Percentiles rank a stretch among this genome's conserved stretches.
Evolutionary conservation across 2,797 vertebrate species (phyloP).

Genomic region (Petrocephalus schoutedeni): DNA sequence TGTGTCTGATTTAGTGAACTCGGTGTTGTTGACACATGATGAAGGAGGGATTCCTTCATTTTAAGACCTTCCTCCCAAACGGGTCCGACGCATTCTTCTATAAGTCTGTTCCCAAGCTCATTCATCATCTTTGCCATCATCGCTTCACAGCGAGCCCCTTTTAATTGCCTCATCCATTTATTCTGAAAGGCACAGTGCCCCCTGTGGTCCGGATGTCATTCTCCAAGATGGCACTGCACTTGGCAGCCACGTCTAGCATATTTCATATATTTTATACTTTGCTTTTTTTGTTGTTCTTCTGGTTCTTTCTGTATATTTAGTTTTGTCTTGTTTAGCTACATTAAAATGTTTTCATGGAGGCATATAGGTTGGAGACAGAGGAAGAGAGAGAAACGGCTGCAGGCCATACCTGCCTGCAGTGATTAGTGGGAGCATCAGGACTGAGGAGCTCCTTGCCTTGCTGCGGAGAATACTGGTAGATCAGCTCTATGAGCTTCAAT

Average conservation of each 20-base stretch:
- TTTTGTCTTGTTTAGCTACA: background rate
- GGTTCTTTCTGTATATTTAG: background rate
- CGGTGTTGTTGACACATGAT: background rate
- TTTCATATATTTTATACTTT: background rate
- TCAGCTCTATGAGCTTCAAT: background rate
- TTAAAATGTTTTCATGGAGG: background rate
- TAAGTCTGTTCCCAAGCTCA: slow-evolving; percentile 16
- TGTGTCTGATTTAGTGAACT: background rate
- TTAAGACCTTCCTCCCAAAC: slow-evolving; percentile 19
- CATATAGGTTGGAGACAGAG: background rate
- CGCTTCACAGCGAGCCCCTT: background rate
- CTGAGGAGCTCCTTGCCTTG: background rate
- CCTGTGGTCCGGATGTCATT: background rate
- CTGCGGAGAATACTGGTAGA: background rate
- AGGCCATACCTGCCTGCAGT: background rate
- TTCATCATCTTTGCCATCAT: background rate
- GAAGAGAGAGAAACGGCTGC: background rate
- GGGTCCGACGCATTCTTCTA: slow-evolving; percentile 15
- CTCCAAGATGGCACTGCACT: background rate
- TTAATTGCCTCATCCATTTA: slow-evolving; percentile 1
- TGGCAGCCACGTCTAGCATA: background rate
- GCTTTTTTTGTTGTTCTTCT: background rate
- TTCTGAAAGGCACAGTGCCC: slow-evolving; percentile 2
- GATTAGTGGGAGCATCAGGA: background rate
- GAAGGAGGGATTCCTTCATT: background rate